phyloP scores from a whole-genome alignment of 2,113 vertebrate genomes.

The Turdus rufiventris region DNA sequence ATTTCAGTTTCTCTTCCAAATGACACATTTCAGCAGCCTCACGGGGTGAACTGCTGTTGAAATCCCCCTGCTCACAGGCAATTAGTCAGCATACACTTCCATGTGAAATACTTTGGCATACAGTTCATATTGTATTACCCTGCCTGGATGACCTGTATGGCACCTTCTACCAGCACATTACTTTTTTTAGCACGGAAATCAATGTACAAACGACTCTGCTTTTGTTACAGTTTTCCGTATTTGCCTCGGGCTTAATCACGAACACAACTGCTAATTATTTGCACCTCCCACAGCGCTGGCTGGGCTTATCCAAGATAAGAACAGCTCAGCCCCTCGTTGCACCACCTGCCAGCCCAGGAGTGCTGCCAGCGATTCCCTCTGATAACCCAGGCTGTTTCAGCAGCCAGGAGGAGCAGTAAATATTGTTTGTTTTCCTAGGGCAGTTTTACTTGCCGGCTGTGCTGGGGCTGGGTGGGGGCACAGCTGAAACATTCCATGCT shows the following conservation, averaged over 20 bases:
- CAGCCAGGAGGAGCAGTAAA: not conserved
- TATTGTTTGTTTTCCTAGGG: not conserved
- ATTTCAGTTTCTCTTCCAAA: not conserved
- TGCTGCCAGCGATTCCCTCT: not conserved
- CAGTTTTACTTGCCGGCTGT: not conserved
- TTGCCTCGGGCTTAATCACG: not conserved
- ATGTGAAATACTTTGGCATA: not conserved
- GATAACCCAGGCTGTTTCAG: not conserved
- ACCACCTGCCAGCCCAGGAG: not conserved
- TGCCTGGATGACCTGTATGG: not conserved
- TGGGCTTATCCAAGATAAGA: not conserved
- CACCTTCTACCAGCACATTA: not conserved
- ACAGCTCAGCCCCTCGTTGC: not conserved
- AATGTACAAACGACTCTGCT: not conserved
- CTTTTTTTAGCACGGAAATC: not conserved
- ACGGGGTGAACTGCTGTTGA: not conserved
- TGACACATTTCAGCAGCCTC: not conserved
- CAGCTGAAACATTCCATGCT: not conserved
- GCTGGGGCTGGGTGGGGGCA: too few species aligned
- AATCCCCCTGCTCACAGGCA: not conserved
- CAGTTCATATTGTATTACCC: not conserved
- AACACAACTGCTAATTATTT: conserved; percentile 13
- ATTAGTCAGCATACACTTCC: not conserved
- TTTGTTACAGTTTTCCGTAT: not conserved
- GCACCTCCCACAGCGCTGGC: not conserved